A percentile compares a stretch with the other conserved stretches of the same genome.
phyloP scores from a whole-genome alignment of 2,113 vertebrate species.

The Sinocyclocheilus anshuiensis region DNA sequence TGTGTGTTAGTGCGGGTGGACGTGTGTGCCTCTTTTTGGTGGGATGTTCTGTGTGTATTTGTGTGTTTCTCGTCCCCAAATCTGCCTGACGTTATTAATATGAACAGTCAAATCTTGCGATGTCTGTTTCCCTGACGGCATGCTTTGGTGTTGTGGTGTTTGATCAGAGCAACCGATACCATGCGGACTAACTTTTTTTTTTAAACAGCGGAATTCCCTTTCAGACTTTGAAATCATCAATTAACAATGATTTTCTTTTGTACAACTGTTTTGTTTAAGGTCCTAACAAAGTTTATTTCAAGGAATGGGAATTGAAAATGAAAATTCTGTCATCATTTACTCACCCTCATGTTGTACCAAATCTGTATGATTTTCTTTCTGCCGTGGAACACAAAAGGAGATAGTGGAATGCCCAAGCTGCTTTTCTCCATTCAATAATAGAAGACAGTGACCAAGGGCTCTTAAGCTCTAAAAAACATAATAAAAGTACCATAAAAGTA shows the following conservation, averaged over 20 bases:
- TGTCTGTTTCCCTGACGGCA: constrained; percentile 66
- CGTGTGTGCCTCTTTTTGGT: too few species aligned
- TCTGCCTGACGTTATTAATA: constrained; percentile 63
- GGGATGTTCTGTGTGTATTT: too few species aligned
- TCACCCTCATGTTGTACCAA: constrained; percentile 14
- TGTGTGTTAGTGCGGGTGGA: too few species aligned
- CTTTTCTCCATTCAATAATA: neutral
- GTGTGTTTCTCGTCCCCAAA: constrained; percentile 62
- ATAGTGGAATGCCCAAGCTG: neutral
- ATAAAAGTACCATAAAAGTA: neutral
- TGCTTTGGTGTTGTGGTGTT: constrained; percentile 66
- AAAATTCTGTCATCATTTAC: neutral
- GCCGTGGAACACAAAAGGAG: neutral
- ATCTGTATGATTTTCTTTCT: neutral
- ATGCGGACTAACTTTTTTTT: constrained; percentile 60
- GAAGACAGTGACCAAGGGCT: neutral
- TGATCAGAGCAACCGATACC: constrained; percentile 52
- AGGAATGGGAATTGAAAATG: neutral
- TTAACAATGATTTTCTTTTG: constrained; percentile 20
- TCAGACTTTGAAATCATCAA: constrained; percentile 44
- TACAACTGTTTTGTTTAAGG: neutral
- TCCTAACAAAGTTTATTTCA: constrained; percentile 17
- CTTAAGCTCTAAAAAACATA: neutral
- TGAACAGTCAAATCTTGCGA: constrained; percentile 58
- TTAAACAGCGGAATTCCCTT: constrained; percentile 62